Conservation (phyloP, 2,113 vertebrate species). For the Myiozetetes cayanensis region DNA sequence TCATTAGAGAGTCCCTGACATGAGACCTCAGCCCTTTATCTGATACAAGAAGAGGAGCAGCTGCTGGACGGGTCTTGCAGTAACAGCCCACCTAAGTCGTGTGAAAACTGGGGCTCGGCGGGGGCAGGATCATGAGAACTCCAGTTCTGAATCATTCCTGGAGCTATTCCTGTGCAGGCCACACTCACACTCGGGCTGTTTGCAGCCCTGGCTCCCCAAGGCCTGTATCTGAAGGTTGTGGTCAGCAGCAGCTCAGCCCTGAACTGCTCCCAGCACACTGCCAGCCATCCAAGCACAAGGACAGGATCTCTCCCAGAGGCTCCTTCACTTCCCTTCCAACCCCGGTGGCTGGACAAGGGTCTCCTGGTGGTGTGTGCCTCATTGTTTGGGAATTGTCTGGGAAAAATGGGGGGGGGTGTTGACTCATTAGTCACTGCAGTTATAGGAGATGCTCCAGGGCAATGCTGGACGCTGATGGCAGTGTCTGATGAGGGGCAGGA, state of each 20-base stretch:
- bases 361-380: not conserved
- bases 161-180: constrained; percentile 13
- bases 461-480: not conserved
- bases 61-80: not conserved
- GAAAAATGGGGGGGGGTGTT: not conserved
- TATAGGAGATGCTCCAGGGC: not conserved
- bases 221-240: not conserved
- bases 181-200: not conserved
- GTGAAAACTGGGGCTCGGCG: not conserved
- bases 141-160: constrained; percentile 7
- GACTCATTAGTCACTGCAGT: not conserved
- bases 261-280: not conserved
- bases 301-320: rapidly evolving
- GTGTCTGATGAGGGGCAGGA: rapidly evolving
- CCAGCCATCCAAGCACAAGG: not conserved
- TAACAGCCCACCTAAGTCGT: constrained; percentile 48
- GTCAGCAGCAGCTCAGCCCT: not conserved
- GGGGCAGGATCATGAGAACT: not conserved
- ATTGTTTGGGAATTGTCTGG: rapidly evolving
- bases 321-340: not conserved
- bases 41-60: not conserved
- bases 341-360: not conserved
- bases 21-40: not conserved
- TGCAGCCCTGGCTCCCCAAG: not conserved
- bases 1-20: not conserved